Evolutionary conservation across 2,797 vertebrate species (phyloP).

Genomic region (Florisuga fusca): DNA sequence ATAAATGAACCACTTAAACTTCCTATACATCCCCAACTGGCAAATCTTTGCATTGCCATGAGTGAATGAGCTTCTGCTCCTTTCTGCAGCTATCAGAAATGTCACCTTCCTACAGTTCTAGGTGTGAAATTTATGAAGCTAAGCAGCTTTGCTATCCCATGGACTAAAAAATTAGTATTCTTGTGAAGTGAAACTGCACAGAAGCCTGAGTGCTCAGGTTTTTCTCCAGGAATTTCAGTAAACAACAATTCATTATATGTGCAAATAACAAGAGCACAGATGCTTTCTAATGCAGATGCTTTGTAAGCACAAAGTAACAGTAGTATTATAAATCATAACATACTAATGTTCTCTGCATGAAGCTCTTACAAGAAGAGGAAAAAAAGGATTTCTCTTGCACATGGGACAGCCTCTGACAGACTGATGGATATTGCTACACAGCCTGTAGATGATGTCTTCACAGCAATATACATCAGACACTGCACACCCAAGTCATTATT

Average conservation of each 20-base stretch:
- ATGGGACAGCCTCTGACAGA: conserved; percentile 14
- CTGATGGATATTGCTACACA: conserved; percentile 25
- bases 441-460: conserved; percentile 20
- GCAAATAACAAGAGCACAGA: conserved; percentile 15
- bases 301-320: conserved; percentile 21
- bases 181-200: not conserved
- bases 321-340: conserved; percentile 33
- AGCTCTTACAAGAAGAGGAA: conserved; percentile 40
- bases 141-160: conserved; percentile 42
- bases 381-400: conserved; percentile 36
- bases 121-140: conserved; percentile 31
- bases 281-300: conserved; percentile 19
- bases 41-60: not conserved
- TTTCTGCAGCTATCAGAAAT: conserved; percentile 8
- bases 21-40: not conserved
- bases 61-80: not conserved
- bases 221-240: conserved; percentile 7
- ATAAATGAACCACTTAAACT: not conserved
- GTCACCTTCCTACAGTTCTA: not conserved
- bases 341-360: conserved; percentile 40
- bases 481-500: not conserved
- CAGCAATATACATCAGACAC: not conserved
- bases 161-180: conserved; percentile 42
- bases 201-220: not conserved
- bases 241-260: conserved; percentile 29